Conservation (phyloP, 2,797 vertebrate species). For the Pitangus sulphuratus region DNA sequence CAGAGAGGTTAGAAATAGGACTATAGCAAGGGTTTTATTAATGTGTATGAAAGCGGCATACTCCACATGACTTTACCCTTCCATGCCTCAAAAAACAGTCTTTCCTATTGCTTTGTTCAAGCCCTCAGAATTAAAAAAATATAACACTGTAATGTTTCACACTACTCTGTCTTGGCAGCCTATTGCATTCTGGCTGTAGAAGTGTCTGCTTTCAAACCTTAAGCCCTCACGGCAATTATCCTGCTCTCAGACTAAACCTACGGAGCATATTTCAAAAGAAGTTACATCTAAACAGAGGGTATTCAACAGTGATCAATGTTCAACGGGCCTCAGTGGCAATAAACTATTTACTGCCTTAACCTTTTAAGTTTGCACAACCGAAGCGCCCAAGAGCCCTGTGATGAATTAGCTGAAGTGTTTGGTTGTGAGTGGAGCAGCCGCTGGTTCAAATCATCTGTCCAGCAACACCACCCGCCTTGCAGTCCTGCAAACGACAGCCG, state of each 20-base stretch:
- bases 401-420: slow-evolving; percentile 67
- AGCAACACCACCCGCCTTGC: not conserved
- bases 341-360: slow-evolving; percentile 69
- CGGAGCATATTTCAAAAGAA: slow-evolving; percentile 43
- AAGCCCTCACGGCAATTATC: slow-evolving; percentile 14
- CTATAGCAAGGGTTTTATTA: not conserved
- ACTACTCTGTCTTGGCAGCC: not conserved
- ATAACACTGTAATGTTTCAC: not conserved
- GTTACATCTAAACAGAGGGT: slow-evolving; percentile 46
- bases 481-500: not conserved
- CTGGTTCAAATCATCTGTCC: slow-evolving; percentile 56
- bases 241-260: slow-evolving; percentile 49
- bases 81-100: not conserved
- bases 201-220: slow-evolving; percentile 34
- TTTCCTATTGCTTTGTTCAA: not conserved
- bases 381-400: slow-evolving; percentile 28
- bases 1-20: not conserved
- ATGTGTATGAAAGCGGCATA: not conserved
- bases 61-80: not conserved
- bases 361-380: slow-evolving; percentile 36
- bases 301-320: slow-evolving; percentile 40
- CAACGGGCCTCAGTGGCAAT: slow-evolving; percentile 27
- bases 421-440: not conserved
- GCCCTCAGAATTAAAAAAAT: not conserved
- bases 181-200: not conserved